A percentile compares a stretch with the other conserved stretches of the same genome.
Conservation (phyloP, 1,140 invertebrate species). For the Idris sp. region DNA sequence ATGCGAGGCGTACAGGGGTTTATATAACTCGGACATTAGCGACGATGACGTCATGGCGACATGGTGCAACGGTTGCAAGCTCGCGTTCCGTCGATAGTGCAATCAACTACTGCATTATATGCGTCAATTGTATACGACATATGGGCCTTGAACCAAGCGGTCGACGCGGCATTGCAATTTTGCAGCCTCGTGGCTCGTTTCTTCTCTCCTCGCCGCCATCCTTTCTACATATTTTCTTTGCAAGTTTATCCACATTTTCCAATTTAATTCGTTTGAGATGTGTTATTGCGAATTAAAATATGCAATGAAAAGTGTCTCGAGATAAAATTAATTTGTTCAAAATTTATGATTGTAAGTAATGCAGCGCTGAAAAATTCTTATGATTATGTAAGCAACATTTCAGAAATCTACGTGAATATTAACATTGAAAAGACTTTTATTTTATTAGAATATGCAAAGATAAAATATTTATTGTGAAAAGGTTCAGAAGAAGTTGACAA, state of each 20-base stretch:
- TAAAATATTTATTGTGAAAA: too few relatives aligned
- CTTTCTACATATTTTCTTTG: conserved; percentile 41
- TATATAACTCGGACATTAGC: conserved; percentile 67
- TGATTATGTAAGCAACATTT: too few relatives aligned
- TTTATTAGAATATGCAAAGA: too few relatives aligned
- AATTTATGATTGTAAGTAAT: too few relatives aligned
- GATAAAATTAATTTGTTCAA: too few relatives aligned
- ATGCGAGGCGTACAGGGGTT: conserved; percentile 64
- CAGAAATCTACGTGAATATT: too few relatives aligned
- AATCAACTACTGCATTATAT: conserved; percentile 63
- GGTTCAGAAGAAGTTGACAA: too few relatives aligned
- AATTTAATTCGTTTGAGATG: conserved; percentile 8
- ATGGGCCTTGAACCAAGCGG: conserved; percentile 61
- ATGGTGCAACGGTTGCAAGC: conserved; percentile 63
- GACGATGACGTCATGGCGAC: conserved; percentile 60
- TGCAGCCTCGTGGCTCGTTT: conserved; percentile 53
- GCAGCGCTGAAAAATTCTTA: too few relatives aligned
- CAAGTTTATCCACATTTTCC: conserved; percentile 34
- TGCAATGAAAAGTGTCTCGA: not conserved
- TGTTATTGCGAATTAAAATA: conserved; percentile 9
- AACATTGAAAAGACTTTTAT: too few relatives aligned
- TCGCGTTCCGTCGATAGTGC: conserved; percentile 59
- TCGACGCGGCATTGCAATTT: conserved; percentile 62
- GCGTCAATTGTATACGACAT: conserved; percentile 63
- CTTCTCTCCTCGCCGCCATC: conserved; percentile 18